These are phyloP conservation scores for Drosophila albomicans DNA, from an alignment of 1,140 invertebrate genomes.

Conservation along the genomic window DNA sequence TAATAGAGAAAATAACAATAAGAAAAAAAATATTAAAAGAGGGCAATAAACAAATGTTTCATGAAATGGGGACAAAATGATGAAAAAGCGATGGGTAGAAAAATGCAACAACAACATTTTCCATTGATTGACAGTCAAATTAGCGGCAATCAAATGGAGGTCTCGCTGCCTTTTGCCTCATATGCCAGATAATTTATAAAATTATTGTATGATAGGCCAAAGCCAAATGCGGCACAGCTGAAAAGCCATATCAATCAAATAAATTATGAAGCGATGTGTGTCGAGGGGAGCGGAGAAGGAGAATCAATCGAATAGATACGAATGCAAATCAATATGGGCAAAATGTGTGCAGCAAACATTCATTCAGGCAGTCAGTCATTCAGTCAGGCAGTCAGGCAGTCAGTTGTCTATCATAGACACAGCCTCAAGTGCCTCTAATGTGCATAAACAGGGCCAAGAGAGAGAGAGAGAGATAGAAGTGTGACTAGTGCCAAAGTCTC, in stretches of 20 bases:
- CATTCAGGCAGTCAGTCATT: conserved; percentile 45
- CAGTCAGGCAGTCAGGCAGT: conserved; percentile 33
- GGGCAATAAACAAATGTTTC: conserved; percentile 45
- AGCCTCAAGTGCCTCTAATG: conserved; percentile 67
- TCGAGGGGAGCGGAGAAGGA: neutral
- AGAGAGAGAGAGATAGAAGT: neutral
- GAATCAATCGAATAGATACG: conserved; percentile 52
- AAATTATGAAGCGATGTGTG: conserved; percentile 52
- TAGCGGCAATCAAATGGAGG: conserved; percentile 74
- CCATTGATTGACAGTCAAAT: conserved; percentile 81
- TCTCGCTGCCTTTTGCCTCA: conserved; percentile 23
- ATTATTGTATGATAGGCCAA: conserved; percentile 38
- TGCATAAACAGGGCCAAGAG: conserved; percentile 62
- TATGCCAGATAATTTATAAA: conserved; percentile 75
- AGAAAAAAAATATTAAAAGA: neutral
- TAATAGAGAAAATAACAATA: conserved; percentile 27
- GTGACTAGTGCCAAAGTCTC: conserved; percentile 32
- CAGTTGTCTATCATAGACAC: conserved; percentile 30
- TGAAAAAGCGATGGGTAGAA: conserved; percentile 23
- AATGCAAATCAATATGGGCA: conserved; percentile 61
- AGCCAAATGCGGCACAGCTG: conserved; percentile 25
- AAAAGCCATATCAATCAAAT: conserved; percentile 79
- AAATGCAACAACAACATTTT: conserved; percentile 28
- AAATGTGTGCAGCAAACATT: conserved; percentile 62
- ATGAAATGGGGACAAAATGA: conserved; percentile 41